Evolutionary conservation across 1,140 invertebrate genomes (phyloP).

Genomic region (Cotesia chilonis): DNA sequence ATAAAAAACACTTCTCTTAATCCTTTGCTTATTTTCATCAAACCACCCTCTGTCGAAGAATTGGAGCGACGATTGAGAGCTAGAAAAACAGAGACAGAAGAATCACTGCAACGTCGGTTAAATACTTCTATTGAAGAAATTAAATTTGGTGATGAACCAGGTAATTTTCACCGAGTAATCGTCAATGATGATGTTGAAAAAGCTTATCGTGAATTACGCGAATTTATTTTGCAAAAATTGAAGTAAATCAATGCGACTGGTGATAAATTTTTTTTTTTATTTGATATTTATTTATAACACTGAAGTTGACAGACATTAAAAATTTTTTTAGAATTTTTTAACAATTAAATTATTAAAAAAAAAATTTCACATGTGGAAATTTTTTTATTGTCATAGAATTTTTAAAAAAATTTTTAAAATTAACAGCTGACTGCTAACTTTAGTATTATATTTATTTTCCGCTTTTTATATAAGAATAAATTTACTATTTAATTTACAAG

Average conservation of each 20-base stretch:
- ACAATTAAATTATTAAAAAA: too few species aligned
- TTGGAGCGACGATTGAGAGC: constrained; percentile 80
- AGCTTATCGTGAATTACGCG: constrained; percentile 83
- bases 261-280: not conserved
- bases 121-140: constrained; percentile 80
- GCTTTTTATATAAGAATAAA: not conserved
- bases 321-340: too few species aligned
- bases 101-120: constrained; percentile 80
- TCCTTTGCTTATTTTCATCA: constrained; percentile 90
- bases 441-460: not conserved
- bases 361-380: too few species aligned
- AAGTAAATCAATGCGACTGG: constrained; percentile 46
- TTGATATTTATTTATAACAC: constrained; percentile 3
- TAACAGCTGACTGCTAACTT: too few species aligned
- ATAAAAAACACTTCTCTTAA: constrained; percentile 86
- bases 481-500: constrained; percentile 1
- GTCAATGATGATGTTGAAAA: constrained; percentile 79
- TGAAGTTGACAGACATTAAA: too few species aligned
- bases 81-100: constrained; percentile 90
- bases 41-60: constrained; percentile 86
- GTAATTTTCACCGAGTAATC: not conserved
- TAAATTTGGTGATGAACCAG: constrained; percentile 74
- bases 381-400: too few species aligned
- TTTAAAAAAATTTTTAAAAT: too few species aligned
- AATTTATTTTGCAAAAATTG: constrained; percentile 73